Evolutionary conservation across 2,797 vertebrate genomes (phyloP), one percentile per base, ranked within the genome.

Genomic region (Lemur catta): DNA sequence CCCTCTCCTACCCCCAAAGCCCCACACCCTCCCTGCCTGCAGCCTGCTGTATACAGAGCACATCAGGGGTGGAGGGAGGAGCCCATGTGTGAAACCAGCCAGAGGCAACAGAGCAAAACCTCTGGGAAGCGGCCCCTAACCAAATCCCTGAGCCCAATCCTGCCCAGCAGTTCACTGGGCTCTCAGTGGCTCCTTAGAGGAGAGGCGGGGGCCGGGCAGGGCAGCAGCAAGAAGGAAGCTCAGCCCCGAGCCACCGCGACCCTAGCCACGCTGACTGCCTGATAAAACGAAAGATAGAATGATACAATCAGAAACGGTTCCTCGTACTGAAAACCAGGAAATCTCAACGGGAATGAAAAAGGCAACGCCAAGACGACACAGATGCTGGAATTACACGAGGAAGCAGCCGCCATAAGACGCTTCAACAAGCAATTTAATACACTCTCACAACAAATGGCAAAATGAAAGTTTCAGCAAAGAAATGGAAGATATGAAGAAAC

Each of bases 131-230:
- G 9, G 9, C 8, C 43, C 43, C 43, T 43, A 43, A 43, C 43
- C 43, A 43, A 13, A 17, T 26, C 43, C 43, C 43, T 43, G 43
- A 43, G 43, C 43, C 43, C 28, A 43, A 30, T 15, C 22, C 43
- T 28, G 26, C 1, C 50, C 84, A 43, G 67, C 38, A 72, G 41
- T 4, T 84, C 13, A n/a, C 4, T 7, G 69, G 69, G 20, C 52
- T n/a, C 3, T 2, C 11, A 20, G 38, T 17, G 1, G 38, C 46
- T 50, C 81, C 20, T 2, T 52, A 55, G 26, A 0, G 0, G 0
- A 9, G 48, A 9, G n/a, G 65, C 48, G 48, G 5, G 24, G 48
- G 65, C 26, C 24, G 7, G 28, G 30, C 11, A 22, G n/a, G 28
- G 48, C 4, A 26, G 33, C 55, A 61, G 9, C 4, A 3, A 14